phyloP scores from a whole-genome alignment of 2,113 vertebrate genomes.

The Sorex araneus region DNA sequence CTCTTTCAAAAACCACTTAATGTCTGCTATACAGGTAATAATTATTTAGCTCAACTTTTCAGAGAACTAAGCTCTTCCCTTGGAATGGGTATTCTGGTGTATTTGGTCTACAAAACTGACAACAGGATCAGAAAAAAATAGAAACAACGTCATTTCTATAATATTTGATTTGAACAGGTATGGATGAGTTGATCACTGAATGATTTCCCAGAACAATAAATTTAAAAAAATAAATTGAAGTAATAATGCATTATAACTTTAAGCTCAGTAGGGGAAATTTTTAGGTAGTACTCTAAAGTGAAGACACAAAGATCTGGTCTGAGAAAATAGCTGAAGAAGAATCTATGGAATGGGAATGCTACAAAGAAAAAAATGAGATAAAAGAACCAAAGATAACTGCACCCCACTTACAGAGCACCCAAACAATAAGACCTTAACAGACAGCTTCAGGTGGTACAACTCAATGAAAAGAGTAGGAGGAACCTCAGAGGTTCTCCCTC shows the following conservation, averaged over 20 bases:
- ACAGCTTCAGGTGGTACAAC: background rate
- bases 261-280: conserved; percentile 18
- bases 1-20: conserved; percentile 12
- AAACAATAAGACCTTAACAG: background rate
- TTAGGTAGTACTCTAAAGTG: background rate
- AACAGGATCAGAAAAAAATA: background rate
- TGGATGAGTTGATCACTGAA: background rate
- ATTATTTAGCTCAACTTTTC: conserved; percentile 40
- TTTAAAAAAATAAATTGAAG: no score
- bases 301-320: background rate
- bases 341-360: background rate
- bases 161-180: conserved; percentile 11
- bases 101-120: background rate
- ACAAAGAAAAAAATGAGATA: background rate
- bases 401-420: background rate
- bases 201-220: background rate
- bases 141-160: background rate
- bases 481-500: background rate
- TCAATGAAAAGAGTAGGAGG: background rate
- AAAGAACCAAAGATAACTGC: background rate
- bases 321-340: background rate
- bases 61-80: background rate
- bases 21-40: background rate
- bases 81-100: background rate
- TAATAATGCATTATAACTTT: no score